Evolutionary conservation across 1,140 invertebrate species (phyloP).

Genomic region (Vanessa tameamea): DNA sequence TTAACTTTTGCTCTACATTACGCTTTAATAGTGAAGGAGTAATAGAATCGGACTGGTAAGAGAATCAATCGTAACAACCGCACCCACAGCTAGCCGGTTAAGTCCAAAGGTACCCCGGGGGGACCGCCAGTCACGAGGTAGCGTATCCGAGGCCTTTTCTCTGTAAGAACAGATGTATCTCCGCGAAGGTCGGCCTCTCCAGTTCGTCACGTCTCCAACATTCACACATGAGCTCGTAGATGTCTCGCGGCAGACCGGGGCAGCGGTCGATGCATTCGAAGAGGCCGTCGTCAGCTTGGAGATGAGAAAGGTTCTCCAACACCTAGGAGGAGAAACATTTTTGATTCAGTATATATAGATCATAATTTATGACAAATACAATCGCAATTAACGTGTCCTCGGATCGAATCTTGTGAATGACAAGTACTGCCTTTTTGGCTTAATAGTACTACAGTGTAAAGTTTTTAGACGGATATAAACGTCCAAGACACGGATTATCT

Average conservation of each 20-base stretch:
- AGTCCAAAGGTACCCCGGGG: constrained; percentile 1
- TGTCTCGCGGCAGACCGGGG: constrained; percentile 88
- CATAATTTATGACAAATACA: too few relatives aligned
- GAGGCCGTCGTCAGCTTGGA: constrained; percentile 83
- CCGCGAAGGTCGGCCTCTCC: constrained; percentile 91
- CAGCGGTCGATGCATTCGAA: constrained; percentile 86
- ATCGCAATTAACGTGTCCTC: too few relatives aligned
- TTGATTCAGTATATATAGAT: too few relatives aligned
- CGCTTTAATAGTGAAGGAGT: too few relatives aligned
- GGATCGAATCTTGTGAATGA: too few relatives aligned
- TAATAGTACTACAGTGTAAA: neutral
- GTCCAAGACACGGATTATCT: neutral
- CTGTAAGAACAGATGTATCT: constrained; percentile 93
- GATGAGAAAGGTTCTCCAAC: constrained; percentile 85
- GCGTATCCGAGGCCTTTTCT: constrained; percentile 89
- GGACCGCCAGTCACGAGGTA: constrained; percentile 70
- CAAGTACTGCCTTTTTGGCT: too few relatives aligned
- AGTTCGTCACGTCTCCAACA: constrained; percentile 92
- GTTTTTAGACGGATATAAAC: too few relatives aligned
- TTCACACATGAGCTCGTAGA: constrained; percentile 94
- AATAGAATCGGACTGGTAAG: too few relatives aligned
- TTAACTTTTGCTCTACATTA: too few relatives aligned
- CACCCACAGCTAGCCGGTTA: neutral
- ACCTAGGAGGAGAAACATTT: constrained; percentile 77
- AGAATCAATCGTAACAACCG: neutral